These are phyloP conservation scores for Leptoteleia sp. DNA, from an alignment of 1,140 invertebrate genomes.

Conservation along the genomic window DNA sequence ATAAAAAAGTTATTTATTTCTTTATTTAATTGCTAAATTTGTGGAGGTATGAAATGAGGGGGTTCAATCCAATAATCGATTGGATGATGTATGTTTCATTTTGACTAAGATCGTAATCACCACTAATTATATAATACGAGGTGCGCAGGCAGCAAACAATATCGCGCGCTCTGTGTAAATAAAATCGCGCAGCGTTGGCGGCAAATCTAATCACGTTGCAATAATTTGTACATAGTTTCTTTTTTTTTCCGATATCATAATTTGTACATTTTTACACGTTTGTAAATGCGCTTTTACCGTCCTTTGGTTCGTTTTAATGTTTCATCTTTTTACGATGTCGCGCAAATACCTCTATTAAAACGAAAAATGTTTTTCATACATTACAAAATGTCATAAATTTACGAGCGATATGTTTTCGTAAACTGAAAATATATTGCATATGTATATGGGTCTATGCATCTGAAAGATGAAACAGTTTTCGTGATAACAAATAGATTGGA, in stretches of 20 bases:
- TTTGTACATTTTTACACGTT: slow-evolving; percentile 58
- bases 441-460: too few species aligned
- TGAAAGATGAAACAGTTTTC: too few species aligned
- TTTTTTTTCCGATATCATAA: not conserved
- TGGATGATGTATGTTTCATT: slow-evolving; percentile 6
- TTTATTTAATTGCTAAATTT: not conserved
- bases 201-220: not conserved
- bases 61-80: too few species aligned
- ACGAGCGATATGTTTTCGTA: too few species aligned
- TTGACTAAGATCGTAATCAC: slow-evolving; percentile 10
- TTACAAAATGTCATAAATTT: too few species aligned
- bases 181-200: not conserved
- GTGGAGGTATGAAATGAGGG: too few species aligned
- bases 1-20: too few species aligned
- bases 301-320: not conserved
- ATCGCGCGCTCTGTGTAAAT: slow-evolving; percentile 2
- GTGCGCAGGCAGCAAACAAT: not conserved
- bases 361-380: not conserved
- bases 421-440: too few species aligned
- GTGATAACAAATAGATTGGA: too few species aligned
- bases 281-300: slow-evolving; percentile 18
- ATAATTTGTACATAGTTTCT: too few species aligned
- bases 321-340: slow-evolving; percentile 2
- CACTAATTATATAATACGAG: slow-evolving; percentile 23
- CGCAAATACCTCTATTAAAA: not conserved